phyloP scores from a whole-genome alignment of 2,113 vertebrate species.

The Martes martes region DNA sequence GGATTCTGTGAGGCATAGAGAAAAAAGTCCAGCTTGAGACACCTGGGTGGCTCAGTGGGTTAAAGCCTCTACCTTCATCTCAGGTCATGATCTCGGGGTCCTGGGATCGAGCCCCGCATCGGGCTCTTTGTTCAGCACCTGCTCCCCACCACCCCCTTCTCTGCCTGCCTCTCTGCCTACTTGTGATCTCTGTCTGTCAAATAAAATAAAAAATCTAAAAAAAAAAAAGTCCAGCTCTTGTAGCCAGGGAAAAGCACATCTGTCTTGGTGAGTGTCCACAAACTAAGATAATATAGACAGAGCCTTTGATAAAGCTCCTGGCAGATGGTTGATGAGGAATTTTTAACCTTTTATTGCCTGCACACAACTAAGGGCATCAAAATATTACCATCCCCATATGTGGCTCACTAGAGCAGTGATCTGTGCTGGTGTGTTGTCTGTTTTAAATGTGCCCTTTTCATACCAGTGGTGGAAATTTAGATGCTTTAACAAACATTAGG shows the following conservation, averaged over 20 bases:
- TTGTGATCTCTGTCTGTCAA: no score
- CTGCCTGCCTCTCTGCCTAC: no score
- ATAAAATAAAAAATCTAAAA: background rate
- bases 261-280: background rate
- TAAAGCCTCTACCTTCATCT: no score
- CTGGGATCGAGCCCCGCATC: no score
- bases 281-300: background rate
- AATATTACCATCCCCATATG: background rate
- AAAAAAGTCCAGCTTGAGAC: background rate
- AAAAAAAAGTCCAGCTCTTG: background rate
- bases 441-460: constrained; percentile 9
- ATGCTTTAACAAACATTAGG: background rate
- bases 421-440: background rate
- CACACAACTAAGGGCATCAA: background rate
- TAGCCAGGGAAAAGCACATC: background rate
- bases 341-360: background rate
- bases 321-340: background rate
- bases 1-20: background rate
- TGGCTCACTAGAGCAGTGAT: background rate
- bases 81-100: no score
- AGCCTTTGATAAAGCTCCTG: background rate
- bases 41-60: no score
- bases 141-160: no score
- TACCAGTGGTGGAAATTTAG: background rate
- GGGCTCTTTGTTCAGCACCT: no score